Conservation (phyloP, 2,888 invertebrate genomes). For the Eubasilissa splendida region DNA sequence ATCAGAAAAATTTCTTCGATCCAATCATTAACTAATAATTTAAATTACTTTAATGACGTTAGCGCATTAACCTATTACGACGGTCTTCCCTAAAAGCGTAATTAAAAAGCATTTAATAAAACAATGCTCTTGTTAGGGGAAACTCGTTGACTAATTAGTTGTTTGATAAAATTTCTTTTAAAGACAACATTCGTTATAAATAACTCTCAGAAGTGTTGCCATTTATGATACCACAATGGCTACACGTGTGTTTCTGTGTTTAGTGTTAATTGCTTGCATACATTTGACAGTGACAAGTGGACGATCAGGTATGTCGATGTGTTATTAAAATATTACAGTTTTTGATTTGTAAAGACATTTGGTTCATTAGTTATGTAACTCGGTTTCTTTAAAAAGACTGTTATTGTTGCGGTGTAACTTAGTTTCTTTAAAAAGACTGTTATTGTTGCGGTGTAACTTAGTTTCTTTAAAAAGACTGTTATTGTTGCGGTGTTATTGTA, state of each 20-base stretch:
- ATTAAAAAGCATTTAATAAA: constrained; percentile 19
- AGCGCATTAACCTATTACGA: background rate
- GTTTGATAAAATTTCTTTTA: constrained; percentile 13
- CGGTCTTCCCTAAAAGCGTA: background rate
- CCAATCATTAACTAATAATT: too few relatives aligned
- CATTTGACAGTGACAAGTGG: constrained; percentile 2
- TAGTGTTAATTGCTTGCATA: constrained; percentile 5
- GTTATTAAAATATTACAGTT: background rate
- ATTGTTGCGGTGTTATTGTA: too few relatives aligned
- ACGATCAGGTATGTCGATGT: background rate
- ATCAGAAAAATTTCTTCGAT: too few relatives aligned
- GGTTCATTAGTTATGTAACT: too few relatives aligned
- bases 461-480: background rate
- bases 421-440: background rate
- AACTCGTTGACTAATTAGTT: background rate
- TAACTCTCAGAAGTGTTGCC: background rate
- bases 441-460: too few relatives aligned
- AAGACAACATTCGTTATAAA: constrained; percentile 5
- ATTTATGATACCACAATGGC: constrained; percentile 2
- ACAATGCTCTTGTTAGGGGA: constrained; percentile 18
- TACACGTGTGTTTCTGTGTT: constrained; percentile 13
- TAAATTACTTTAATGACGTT: background rate
- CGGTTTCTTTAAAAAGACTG: background rate
- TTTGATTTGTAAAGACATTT: background rate
- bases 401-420: too few relatives aligned